Base-by-base conservation (phyloP, 2,888 invertebrate genomes). In the Tenodera sinensis region DNA sequence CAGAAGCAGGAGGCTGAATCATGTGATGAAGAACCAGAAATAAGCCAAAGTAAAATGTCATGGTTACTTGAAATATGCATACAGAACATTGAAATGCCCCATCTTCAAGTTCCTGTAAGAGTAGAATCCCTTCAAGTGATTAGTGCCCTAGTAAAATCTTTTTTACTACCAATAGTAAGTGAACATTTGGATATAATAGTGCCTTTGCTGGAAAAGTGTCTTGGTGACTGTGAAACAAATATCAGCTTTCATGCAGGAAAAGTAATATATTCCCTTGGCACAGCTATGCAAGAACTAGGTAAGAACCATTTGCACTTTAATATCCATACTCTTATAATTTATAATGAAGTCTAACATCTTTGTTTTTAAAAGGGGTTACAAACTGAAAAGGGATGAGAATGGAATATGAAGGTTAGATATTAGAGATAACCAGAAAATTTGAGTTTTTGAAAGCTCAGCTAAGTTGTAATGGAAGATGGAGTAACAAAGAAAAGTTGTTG, bases 161-260 rank as follows among this genome's bases (percentile, higher is more conserved):
- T 93, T 91, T 93, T 93, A 90, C 91, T 92, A 0, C 93, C 94
- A 83, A 93, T 96, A 71, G 93, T 96, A 90, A 94, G 94, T 90
- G 92, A 95, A 20, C 95, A 96, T 92, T 92, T 97, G 83, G 92
- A 93, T 0, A 92, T 95, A n/a, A 93, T 98, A 14, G 94, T 95
- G 0, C 94, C 94, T 85, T 94, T 96, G 9, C 92, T 98, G 9
- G 94, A 94, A 84, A 93, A 93, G 47, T 94, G 96, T 90, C 92
- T 97, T 85, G 92, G 92, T 25, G 96, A 96, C 91, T 93, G 94
- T 83, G 96, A 96, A 88, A 93, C 94, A 0, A 97, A 97, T 91
- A 94, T 97, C 4, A 95, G 95, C 84, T 93, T 97, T 27, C 97
- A 97, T 91, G 95, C 96, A 0, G 96, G 96, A 3, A 95, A 95